A percentile compares a stretch with the other conserved stretches of the same genome.
Evolutionary conservation across 2,113 vertebrate genomes (phyloP).

Genomic region (Tinamus guttatus): DNA sequence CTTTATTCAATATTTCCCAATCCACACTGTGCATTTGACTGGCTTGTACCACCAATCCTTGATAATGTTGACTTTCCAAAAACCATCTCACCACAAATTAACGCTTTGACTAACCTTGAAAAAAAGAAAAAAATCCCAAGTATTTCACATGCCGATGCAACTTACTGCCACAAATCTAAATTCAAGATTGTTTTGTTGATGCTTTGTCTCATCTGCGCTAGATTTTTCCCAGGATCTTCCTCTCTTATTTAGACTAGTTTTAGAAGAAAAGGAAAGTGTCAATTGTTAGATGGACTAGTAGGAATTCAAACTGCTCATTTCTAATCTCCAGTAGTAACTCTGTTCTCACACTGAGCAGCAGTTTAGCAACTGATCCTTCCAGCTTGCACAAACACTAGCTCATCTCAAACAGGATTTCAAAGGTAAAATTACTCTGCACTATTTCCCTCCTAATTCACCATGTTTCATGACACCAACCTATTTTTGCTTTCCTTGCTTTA

Average conservation of each 20-base stretch:
- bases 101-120: not conserved
- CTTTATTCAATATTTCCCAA: slow-evolving; percentile 11
- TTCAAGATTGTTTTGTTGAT: not conserved
- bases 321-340: not conserved
- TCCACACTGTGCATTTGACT: not conserved
- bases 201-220: not conserved
- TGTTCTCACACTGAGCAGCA: not conserved
- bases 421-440: not conserved
- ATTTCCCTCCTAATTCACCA: not conserved
- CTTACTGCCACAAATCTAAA: not conserved
- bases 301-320: not conserved
- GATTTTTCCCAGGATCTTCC: not conserved
- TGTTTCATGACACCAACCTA: not conserved
- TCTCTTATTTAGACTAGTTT: not conserved
- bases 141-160: not conserved
- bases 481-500: not conserved
- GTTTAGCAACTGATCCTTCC: not conserved
- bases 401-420: not conserved
- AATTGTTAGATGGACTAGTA: not conserved
- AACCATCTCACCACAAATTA: not conserved
- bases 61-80: not conserved
- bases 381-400: not conserved
- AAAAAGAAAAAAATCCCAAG: not conserved
- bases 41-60: not conserved
- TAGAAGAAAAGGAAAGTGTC: not conserved